phyloP scores from a whole-genome alignment of 1,140 invertebrate genomes.

The Pararge aegeria region DNA sequence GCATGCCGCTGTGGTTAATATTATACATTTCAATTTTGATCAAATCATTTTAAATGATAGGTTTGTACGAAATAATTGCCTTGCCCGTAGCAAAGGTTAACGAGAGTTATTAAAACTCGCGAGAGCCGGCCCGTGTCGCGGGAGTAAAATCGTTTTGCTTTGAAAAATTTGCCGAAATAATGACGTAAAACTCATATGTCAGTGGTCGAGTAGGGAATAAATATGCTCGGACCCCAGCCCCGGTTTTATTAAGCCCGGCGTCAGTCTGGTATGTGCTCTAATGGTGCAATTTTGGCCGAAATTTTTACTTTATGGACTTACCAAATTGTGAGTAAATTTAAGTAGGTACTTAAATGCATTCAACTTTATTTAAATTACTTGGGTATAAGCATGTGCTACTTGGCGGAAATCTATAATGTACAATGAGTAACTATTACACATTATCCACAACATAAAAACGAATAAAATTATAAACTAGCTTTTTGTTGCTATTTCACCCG shows the following conservation, averaged over 20 bases:
- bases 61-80: constrained; percentile 63
- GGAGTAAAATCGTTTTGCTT: constrained; percentile 58
- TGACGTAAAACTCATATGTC: constrained; percentile 67
- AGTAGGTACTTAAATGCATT: too few relatives aligned
- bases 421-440: too few relatives aligned
- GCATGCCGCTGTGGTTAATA: background rate
- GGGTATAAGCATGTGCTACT: background rate
- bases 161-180: constrained; percentile 69
- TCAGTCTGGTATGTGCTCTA: constrained; percentile 51
- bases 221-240: constrained; percentile 37
- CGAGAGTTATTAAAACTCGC: constrained; percentile 68
- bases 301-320: constrained; percentile 1
- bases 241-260: constrained; percentile 54
- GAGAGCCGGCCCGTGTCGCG: constrained; percentile 39
- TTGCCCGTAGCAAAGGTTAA: constrained; percentile 60
- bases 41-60: constrained; percentile 57
- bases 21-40: constrained; percentile 49
- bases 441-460: too few relatives aligned
- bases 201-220: constrained; percentile 49
- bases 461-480: too few relatives aligned
- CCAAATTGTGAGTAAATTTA: background rate
- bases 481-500: too few relatives aligned
- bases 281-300: constrained; percentile 39
- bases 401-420: background rate
- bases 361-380: too few relatives aligned